Base-by-base conservation (phyloP, 2,888 invertebrate genomes). In the Coremacera marginata region DNA sequence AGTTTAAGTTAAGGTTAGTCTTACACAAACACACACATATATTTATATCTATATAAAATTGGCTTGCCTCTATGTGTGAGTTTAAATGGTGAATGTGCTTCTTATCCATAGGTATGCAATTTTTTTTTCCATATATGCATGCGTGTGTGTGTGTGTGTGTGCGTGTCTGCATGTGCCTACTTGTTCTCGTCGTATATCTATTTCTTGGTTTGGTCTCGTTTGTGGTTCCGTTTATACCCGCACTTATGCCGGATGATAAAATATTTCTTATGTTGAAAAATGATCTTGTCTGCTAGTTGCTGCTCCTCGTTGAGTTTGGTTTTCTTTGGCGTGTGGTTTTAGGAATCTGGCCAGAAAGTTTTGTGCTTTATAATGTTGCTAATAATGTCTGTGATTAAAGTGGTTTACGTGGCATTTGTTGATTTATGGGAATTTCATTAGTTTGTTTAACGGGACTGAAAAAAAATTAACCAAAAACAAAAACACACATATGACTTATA, bases 311-410 rank as follows among this genome's bases (percentile, higher is more conserved):
- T 62, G 19, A 62, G 62, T 16, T 44, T 34, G 22, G 22, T 31
- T 11, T 70, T 70, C 11, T 51, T 44, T n/a, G 62, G 16, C 44
- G 27, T 51, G 57, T 1, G 57, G 9, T 60, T n/a, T 57, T 37
- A 7, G 67, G 52, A 77, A 76, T 76, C 76, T 67, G 76, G 57
- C 65, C 63, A 72, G 44, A 44, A 68, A 76, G 77, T 77, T 77
- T 76, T 63, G 49, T 25, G 60, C n/a, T 34, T 27, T 55, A 51
- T 79, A 77, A 79, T 78, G 78, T 75, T 76, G 75, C 78, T 80
- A 80, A 80, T 80, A 80, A 80, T 80, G 77, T 77, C 78, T 77
- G 78, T 78, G 80, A 80, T 80, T 80, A 78, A 75, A 78, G 76
- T 75, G 75, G 52, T 75, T 77, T 75, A 67, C 73, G 73, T 74